Evolutionary conservation across 2,797 vertebrate genomes (phyloP).

Genomic region (Tinamus major): DNA sequence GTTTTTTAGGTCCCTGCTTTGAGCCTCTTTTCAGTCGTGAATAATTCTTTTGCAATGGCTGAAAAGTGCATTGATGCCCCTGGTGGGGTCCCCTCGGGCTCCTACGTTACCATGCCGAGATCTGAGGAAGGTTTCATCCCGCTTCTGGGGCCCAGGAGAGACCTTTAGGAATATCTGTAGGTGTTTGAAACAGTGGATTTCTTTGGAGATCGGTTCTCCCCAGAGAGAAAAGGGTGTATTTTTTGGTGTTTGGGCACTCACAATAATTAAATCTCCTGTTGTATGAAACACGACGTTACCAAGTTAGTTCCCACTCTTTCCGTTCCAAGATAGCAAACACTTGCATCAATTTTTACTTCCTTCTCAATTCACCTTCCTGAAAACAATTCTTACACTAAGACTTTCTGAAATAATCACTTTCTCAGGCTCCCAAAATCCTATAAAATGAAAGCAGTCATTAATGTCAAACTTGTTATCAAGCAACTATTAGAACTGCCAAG

Average conservation of each 20-base stretch:
- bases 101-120: accelerated
- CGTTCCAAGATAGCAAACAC: neutral
- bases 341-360: neutral
- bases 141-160: accelerated
- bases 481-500: neutral
- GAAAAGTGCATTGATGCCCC: neutral
- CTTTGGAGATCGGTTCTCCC: neutral
- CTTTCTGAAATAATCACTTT: neutral
- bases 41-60: neutral
- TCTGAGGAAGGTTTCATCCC: neutral
- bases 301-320: neutral
- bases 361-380: neutral
- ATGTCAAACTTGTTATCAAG: neutral
- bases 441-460: neutral
- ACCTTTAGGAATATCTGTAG: neutral
- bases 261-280: neutral
- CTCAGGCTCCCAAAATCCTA: neutral
- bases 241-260: neutral
- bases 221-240: neutral
- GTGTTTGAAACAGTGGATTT: neutral
- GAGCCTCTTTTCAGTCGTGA: neutral
- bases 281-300: neutral
- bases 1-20: neutral
- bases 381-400: neutral
- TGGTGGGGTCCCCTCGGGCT: accelerated